Conservation (phyloP, 2,113 vertebrate genomes). For the Mesembrinibis cayennensis region DNA sequence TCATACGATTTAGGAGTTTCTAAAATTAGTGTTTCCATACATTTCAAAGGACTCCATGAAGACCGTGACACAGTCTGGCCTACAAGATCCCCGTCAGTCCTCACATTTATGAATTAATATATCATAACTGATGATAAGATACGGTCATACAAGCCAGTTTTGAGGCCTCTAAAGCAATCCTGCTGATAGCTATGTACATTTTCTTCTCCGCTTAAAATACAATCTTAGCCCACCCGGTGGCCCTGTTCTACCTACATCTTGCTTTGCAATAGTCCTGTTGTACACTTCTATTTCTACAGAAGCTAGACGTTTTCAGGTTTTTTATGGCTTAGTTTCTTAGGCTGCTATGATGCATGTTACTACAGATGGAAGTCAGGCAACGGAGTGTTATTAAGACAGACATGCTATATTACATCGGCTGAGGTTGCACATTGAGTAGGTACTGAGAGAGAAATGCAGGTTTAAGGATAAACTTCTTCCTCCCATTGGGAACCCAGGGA, state of each 20-base stretch:
- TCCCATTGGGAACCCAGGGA: neutral
- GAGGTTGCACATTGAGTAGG: neutral
- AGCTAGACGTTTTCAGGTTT: neutral
- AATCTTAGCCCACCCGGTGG: neutral
- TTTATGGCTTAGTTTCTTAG: neutral
- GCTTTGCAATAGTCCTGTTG: neutral
- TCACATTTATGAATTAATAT: neutral
- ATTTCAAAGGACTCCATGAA: neutral
- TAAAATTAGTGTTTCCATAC: neutral
- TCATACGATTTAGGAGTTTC: neutral
- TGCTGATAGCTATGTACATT: neutral
- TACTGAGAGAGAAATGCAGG: neutral
- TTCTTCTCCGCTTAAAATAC: neutral
- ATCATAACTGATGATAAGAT: neutral
- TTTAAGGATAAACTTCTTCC: neutral
- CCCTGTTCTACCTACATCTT: neutral
- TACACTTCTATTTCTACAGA: neutral
- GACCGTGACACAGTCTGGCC: neutral
- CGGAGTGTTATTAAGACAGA: neutral
- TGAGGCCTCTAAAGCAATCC: neutral
- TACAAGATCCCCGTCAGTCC: neutral
- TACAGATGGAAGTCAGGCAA: neutral
- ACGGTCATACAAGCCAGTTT: neutral
- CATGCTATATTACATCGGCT: fast-evolving
- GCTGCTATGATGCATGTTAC: neutral